Evolutionary conservation across 2,797 vertebrate genomes (phyloP), one percentile per base, ranked within the genome.

Genomic region (Fundulus diaphanus): DNA sequence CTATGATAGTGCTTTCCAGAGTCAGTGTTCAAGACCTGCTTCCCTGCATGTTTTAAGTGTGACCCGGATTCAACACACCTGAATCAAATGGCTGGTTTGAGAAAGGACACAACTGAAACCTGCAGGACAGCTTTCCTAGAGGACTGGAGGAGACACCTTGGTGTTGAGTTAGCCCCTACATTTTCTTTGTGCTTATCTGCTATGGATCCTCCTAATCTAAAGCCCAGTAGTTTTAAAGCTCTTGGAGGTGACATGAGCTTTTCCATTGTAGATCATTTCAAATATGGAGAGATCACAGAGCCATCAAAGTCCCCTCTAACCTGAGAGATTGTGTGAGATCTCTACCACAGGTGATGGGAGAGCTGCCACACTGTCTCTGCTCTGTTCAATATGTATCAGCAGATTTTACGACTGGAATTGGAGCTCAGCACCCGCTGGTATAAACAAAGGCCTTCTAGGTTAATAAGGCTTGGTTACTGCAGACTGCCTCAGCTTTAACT

Each of bases 181-280:
- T 63, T 37, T 40, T n/a, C 63, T 66, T 66, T 66, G 63, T 40
- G 11, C 63, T 66, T 66, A 66, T 27, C 6, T 44, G 37, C 40
- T n/a, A n/a, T 42, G 37, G 24, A 42, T 66, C 24, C 37, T 44
- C 63, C 63, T 66, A 15, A 29, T 29, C 27, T 56, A 27, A 56
- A 29, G 3, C n/a, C 54, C 54, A 29, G 52, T n/a, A n/a, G 52
- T 90, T 87, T 85, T 84, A 54, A 3, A 85, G 85, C 73, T 78
- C 82, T 85, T 51, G 54, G 42, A 79, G 85, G 83, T 89, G 87
- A 85, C 37, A 72, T 80, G 73, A 85, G 82, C 80, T 90, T 86
- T 89, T 84, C 78, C 82, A 49, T 52, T 7, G 72, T 63, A 79
- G 70, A 84, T 88, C 71, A 76, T 78, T 80, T 91, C 82, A 88